Evolutionary conservation across 2,888 invertebrate species (phyloP), one percentile per base, ranked within the genome.

Genomic region (Endomychus coccineus): DNA sequence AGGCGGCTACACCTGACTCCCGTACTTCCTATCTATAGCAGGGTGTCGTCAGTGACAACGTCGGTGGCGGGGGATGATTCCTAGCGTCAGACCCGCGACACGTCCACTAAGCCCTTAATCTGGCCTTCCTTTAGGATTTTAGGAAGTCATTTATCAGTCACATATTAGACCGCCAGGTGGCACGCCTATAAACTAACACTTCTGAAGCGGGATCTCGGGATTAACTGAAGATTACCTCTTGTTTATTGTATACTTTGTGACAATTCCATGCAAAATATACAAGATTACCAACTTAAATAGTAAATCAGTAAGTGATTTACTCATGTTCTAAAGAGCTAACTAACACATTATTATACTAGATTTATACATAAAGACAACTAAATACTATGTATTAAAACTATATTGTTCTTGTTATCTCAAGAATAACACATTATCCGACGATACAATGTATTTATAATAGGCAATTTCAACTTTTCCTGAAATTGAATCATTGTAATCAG

Each of bases 101-200:
- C 61, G 60, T 59, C 58, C 58, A 56, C 59, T 64, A 62, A 64
- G 59, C 62, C 55, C 56, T 55, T 66, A 66, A 66, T 63, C 65
- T 60, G 56, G 55, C 53, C 65, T 66, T 64, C 64, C 56, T 56
- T 52, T 57, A 49, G 58, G 61, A 62, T 61, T 63, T 62, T 64
- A 61, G 65, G 65, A 66, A 66, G 66, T 66, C 64, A 62, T 66
- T 61, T 59, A 64, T 66, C 64, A 66, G 53, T 49, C 56, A 56
- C 54, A 58, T 58, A 56, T 59, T 59, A 56, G 51, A 53, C 55
- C 55, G 56, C 63, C 64, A 64, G 63, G 63, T 64, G 64, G 58
- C 56, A 45, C 44, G 51, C 43, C 54, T 58, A 59, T 62, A 61
- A 62, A 62, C 55, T 54, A 57, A 52, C 51, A 48, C 53, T 52